A percentile compares a stretch with the other conserved stretches of the same genome.
Conservation (phyloP, 2,888 invertebrate species). For the Habroteleia sp. region DNA sequence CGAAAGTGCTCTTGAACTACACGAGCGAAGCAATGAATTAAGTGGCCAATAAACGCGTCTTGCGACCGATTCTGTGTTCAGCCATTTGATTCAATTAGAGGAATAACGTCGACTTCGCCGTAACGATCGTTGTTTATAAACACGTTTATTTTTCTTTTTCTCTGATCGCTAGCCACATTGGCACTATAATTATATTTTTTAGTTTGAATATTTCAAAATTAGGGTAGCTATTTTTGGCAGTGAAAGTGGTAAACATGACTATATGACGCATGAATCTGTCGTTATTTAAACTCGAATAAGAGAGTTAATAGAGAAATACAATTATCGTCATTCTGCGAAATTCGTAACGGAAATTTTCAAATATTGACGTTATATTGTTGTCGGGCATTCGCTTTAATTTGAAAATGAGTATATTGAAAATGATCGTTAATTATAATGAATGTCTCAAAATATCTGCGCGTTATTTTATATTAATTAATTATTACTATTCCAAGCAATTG, state of each 20-base stretch:
- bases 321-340: too few relatives aligned
- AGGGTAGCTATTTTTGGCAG: slow-evolving; percentile 16
- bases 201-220: not conserved
- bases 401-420: too few relatives aligned
- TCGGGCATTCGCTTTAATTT: too few relatives aligned
- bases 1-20: slow-evolving; percentile 22
- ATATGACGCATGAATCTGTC: not conserved
- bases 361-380: too few relatives aligned
- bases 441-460: too few relatives aligned
- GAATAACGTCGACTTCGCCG: not conserved
- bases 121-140: slow-evolving; percentile 3
- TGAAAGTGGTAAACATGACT: slow-evolving; percentile 24
- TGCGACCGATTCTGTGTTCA: not conserved
- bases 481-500: too few relatives aligned
- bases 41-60: slow-evolving; percentile 13
- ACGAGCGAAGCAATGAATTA: slow-evolving; percentile 10
- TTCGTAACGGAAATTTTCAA: too few relatives aligned
- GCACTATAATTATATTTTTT: slow-evolving; percentile 4
- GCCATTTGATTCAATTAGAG: slow-evolving; percentile 1
- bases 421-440: not conserved
- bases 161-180: not conserved
- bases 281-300: not conserved
- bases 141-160: not conserved
- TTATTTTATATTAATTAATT: too few relatives aligned
- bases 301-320: too few relatives aligned